These are phyloP conservation scores for Sebastes matsubarae DNA, from an alignment of 2,797 vertebrate species.

Conservation along the genomic window DNA sequence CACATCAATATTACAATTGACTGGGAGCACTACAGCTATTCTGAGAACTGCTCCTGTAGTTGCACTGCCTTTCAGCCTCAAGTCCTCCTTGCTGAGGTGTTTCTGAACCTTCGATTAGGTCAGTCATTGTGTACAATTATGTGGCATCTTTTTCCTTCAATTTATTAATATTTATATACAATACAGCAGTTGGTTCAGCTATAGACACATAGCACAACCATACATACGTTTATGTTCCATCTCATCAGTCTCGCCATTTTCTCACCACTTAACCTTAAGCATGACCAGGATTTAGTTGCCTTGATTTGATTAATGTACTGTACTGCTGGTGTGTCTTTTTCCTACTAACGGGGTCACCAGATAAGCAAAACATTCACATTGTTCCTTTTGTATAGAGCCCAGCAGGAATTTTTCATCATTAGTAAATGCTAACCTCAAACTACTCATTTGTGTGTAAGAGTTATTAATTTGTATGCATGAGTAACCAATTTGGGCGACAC, in stretches of 20 bases:
- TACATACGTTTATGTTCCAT: background rate
- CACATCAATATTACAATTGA: background rate
- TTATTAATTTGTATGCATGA: slow-evolving; percentile 1
- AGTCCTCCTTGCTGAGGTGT: background rate
- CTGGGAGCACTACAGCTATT: background rate
- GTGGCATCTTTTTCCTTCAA: background rate
- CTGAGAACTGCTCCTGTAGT: background rate
- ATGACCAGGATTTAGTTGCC: background rate
- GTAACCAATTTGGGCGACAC: background rate
- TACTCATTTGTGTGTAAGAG: slow-evolving; percentile 10
- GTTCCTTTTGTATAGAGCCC: background rate
- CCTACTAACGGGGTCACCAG: background rate
- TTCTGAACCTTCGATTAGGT: background rate
- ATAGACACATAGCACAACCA: background rate
- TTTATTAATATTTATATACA: background rate
- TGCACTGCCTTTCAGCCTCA: background rate
- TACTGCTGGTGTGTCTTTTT: background rate
- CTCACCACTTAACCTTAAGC: background rate
- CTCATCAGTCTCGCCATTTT: background rate
- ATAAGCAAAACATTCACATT: background rate
- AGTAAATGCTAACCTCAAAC: slow-evolving; percentile 7
- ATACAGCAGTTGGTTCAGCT: background rate
- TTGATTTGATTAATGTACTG: background rate
- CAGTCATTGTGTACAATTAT: background rate
- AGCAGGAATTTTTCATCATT: slow-evolving; percentile 2